phyloP scores from a whole-genome alignment of 1,140 invertebrate genomes.

The Oscheius sp. region DNA sequence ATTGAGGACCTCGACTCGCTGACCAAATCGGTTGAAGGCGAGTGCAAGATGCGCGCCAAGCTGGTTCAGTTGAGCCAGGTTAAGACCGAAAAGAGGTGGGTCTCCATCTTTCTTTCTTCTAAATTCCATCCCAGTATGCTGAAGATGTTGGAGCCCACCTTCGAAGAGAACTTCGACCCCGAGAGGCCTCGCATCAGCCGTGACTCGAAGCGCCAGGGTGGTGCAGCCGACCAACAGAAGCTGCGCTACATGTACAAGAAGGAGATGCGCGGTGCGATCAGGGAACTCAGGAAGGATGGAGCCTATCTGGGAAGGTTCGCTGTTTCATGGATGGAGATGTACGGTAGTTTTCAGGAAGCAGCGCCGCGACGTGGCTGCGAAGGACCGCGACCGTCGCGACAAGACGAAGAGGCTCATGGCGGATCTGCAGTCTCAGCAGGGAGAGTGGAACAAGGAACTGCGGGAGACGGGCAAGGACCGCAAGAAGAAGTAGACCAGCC shows the following conservation, averaged over 20 bases:
- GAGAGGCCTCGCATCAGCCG: constrained; percentile 21
- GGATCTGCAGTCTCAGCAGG: constrained; percentile 32
- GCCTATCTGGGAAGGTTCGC: constrained; percentile 23
- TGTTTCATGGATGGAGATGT: constrained; percentile 2
- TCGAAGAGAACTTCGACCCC: constrained; percentile 40
- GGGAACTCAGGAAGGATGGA: constrained; percentile 41
- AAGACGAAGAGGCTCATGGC: constrained; percentile 40
- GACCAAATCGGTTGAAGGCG: constrained; percentile 4
- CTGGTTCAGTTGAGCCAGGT: constrained; percentile 18
- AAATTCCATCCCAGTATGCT: constrained; percentile 31
- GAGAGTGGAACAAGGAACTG: constrained; percentile 38
- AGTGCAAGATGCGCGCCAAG: background rate
- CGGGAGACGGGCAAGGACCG: constrained; percentile 28
- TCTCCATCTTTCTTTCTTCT: background rate
- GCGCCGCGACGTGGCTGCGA: background rate
- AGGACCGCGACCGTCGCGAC: constrained; percentile 31
- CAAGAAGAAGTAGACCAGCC: constrained; percentile 21
- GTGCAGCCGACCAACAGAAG: constrained; percentile 29
- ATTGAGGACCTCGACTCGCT: constrained; percentile 13
- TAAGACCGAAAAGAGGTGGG: constrained; percentile 28
- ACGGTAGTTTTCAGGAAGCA: constrained; percentile 29
- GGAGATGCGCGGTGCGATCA: constrained; percentile 38
- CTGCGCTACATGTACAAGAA: constrained; percentile 33
- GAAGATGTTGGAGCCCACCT: constrained; percentile 37
- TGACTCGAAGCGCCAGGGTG: background rate